These are phyloP conservation scores for Scarus forsteni DNA, from an alignment of 2,797 vertebrate genomes.

Conservation along the genomic window DNA sequence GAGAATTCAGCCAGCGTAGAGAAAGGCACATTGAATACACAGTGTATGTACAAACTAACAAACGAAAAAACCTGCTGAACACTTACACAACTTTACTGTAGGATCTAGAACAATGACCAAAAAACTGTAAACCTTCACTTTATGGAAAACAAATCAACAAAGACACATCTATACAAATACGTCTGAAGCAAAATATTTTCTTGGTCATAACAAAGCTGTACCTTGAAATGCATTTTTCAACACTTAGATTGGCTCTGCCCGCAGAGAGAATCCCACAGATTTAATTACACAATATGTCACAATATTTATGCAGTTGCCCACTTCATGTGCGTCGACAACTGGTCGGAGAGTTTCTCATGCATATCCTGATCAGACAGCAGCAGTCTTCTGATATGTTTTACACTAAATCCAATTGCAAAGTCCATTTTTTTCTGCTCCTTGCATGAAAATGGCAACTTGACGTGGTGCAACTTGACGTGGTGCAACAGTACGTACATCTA, in stretches of 20 bases:
- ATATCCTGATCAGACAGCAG: constrained; percentile 77
- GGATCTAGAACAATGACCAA: constrained; percentile 94
- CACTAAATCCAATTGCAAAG: constrained; percentile 58
- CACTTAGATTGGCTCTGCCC: constrained; percentile 92
- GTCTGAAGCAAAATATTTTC: constrained; percentile 95
- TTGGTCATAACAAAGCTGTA: constrained; percentile 96
- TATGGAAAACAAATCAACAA: constrained; percentile 83
- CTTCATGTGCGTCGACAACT: constrained; percentile 64
- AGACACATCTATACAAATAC: constrained; percentile 91
- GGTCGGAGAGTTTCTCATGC: constrained; percentile 71
- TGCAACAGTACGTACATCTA: constrained; percentile 77
- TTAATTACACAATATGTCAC: constrained; percentile 87
- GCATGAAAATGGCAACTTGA: constrained; percentile 75
- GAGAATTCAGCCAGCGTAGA: constrained; percentile 80
- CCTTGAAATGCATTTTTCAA: constrained; percentile 94
- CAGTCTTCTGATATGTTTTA: constrained; percentile 59
- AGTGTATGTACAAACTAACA: constrained; percentile 84
- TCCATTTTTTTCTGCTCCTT: constrained; percentile 28
- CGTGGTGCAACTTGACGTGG: constrained; percentile 79
- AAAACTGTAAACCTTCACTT: constrained; percentile 99
- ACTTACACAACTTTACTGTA: constrained; percentile 92
- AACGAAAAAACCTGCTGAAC: constrained; percentile 63
- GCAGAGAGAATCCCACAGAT: constrained; percentile 95
- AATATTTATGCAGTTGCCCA: constrained; percentile 79
- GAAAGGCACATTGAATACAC: constrained; percentile 90